A percentile compares a stretch with the other conserved stretches of the same genome.
These are phyloP conservation scores for Conchocele bisecta DNA, from an alignment of 2,888 invertebrate genomes.

Conservation along the genomic window DNA sequence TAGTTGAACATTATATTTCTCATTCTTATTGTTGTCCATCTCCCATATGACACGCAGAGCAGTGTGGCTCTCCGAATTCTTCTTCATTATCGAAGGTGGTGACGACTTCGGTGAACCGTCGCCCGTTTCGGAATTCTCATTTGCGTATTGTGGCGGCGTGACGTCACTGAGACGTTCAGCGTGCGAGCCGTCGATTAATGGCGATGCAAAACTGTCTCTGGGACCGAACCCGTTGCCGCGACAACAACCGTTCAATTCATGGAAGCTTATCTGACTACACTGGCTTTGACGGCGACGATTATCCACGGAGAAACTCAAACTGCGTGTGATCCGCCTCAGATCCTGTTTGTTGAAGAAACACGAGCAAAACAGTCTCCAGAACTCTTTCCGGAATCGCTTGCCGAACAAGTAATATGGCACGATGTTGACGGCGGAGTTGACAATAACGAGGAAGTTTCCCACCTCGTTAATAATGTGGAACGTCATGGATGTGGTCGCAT, in stretches of 20 bases:
- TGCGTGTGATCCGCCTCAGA: conserved; percentile 65
- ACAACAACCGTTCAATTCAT: conserved; percentile 57
- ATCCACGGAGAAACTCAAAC: conserved; percentile 72
- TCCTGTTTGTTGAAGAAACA: conserved; percentile 73
- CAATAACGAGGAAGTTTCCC: conserved; percentile 80
- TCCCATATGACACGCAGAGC: conserved; percentile 48
- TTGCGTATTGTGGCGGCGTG: neutral
- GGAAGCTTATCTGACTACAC: conserved; percentile 42
- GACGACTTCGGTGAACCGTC: conserved; percentile 1
- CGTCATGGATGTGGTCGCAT: conserved; percentile 49
- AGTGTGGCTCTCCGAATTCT: conserved; percentile 9
- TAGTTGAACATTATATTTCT: conserved; percentile 48
- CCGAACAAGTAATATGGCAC: conserved; percentile 83
- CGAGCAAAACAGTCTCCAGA: conserved; percentile 78
- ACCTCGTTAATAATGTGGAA: conserved; percentile 80
- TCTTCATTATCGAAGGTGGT: no score
- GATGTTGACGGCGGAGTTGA: conserved; percentile 83
- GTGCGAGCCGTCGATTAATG: conserved; percentile 16
- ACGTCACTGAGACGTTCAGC: neutral
- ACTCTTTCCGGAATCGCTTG: conserved; percentile 79
- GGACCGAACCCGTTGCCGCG: conserved; percentile 3
- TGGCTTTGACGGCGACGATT: conserved; percentile 57
- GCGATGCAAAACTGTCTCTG: conserved; percentile 42
- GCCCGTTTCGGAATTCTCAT: no score
- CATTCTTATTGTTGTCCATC: conserved; percentile 55